These are phyloP conservation scores for Brachypodius melanocephalos DNA, from an alignment of 2,113 vertebrate species.

Conservation along the genomic window DNA sequence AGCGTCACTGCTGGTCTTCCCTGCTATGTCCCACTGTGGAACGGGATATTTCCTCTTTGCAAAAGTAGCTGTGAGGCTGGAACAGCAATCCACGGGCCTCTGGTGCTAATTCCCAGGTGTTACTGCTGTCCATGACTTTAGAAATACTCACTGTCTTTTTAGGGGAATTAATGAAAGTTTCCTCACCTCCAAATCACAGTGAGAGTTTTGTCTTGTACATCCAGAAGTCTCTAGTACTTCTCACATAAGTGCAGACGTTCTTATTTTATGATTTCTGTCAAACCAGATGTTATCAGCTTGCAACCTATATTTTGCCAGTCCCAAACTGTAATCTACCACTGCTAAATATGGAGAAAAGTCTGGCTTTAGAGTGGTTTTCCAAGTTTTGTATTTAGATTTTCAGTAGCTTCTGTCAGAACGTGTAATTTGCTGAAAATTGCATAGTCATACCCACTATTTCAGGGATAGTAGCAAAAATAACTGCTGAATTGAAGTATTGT, in stretches of 20 bases:
- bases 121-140: neutral
- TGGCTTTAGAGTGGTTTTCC: neutral
- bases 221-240: neutral
- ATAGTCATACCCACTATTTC: neutral
- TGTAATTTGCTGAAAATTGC: slow-evolving; percentile 40
- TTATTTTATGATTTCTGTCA: neutral
- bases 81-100: neutral
- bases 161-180: neutral
- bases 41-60: neutral
- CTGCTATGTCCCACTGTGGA: accelerated
- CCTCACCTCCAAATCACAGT: neutral
- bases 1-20: neutral
- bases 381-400: slow-evolving; percentile 13
- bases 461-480: neutral
- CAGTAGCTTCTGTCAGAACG: neutral
- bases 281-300: neutral
- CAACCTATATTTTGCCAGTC: neutral
- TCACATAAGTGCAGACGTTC: neutral
- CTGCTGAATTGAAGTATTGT: neutral
- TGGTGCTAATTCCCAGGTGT: neutral
- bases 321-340: neutral
- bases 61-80: too few species aligned
- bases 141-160: neutral
- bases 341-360: slow-evolving; percentile 14
- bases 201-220: neutral